Base-by-base conservation (phyloP, 2,113 vertebrate species). In the Poeciliopsis occidentalis region DNA sequence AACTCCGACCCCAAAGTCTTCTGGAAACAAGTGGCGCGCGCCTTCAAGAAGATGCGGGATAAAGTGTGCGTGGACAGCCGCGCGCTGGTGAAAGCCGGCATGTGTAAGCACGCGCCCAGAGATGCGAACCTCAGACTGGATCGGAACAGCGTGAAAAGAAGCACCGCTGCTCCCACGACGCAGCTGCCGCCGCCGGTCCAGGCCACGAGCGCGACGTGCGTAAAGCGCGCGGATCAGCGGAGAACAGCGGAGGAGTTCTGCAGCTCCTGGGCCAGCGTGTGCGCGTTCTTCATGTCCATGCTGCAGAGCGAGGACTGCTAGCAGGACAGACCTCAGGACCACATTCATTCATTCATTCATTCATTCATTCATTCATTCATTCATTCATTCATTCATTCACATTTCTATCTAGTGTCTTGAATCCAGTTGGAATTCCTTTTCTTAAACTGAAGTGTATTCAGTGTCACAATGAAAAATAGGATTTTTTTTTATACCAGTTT, bases 21-120 rank as follows among this genome's bases (percentile, higher is more conserved):
- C 77, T 98, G 97, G 96, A 97, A 94, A 60, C 96, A 98, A 82
- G 87, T 98, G 41, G 73, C 79, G 0, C 89, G 95, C 15, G 91
- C 85, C 0, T 75, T 99, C 3, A 95, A 90, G 64, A 94, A 85
- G 30, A 39, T 88, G 2, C 92, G 96, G 60, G 94, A 91, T 54
- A 90, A 88, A 39, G 84, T 96, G 72, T 99, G 97, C 72, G 29
- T 26, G 8, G 92, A 96, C 11, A 44, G 88, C 0, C 88, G 89
- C 78, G 85, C 79, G 1, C 8, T 94, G 29, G 71, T 98, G 12
- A 95, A 89, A 81, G 87, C 95, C 11, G 93, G 83, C 31, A 67
- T 96, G 64, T 99, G 97, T 37, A 95, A 89, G 80, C 92, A 91
- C 78, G 95, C 94, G 4, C 93, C 95, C 22, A 82, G 1, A 47